Base-by-base conservation (phyloP, 2,888 invertebrate species). In the Fabriciana adippe region DNA sequence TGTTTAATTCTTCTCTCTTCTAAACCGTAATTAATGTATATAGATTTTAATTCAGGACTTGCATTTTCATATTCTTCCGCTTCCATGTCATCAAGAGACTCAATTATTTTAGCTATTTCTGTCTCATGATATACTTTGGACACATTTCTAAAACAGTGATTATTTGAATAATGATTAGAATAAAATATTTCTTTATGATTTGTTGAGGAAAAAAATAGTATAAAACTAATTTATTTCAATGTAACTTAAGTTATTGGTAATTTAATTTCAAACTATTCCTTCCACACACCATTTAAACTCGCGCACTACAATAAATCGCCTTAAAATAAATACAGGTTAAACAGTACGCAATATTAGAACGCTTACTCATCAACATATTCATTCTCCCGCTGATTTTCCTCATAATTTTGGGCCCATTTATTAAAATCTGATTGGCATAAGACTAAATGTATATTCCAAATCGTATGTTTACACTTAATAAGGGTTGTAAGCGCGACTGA, bases 341-440 rank as follows among this genome's bases (percentile, higher is more conserved):
- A 51, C 50, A 51, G 8, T 51, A 26, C 47, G 16, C n/a, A 57
- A 51, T 35, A 51, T 35, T 51, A 61, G 35, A 47, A 50, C 35
- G 50, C 86, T 81, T 78, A 89, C 89, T 87, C 86, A 26, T 83
- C 84, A 47, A 79, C 54, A 8, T 80, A 66, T 62, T 90, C 90
- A 55, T 74, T 77, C 73, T 89, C 88, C 60, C 79, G 79, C 68
- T 82, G 85, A 13, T 77, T 65, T 73, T 90, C 89, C 61, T 92
- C 92, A 66, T 86, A 85, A 3, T 78, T 67, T 70, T 85, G 84
- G 16, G 79, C 86, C 92, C 92, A 92, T 75, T 83, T 88, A 41
- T 69, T 57, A 68, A 91, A 89, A 73, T 90, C 92, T 3, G 87
- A 84, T 21, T 92, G 90, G 72, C 91, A 89, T 8, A 92, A 71